Percentiles rank a stretch among this genome's conserved stretches.
phyloP scores from a whole-genome alignment of 2,888 invertebrate species.

The Aleiodes testaceus region DNA sequence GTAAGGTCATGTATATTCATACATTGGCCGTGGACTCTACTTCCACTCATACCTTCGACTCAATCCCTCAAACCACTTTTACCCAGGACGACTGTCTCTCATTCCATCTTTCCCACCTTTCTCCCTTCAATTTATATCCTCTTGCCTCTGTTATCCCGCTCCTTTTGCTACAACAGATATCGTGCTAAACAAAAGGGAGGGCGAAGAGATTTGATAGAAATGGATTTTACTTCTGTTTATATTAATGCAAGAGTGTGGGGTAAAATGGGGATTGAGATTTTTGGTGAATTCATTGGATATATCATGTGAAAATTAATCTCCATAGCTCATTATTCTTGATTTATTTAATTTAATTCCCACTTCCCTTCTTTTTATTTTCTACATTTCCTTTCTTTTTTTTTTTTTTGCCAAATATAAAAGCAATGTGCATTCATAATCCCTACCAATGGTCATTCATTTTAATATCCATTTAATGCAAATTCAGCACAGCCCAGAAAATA shows the following conservation, averaged over 20 bases:
- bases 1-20: conserved; percentile 73
- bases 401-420: conserved; percentile 30
- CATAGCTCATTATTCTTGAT: conserved; percentile 70
- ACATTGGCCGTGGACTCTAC: conserved; percentile 64
- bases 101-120: conserved; percentile 39
- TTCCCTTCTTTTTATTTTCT: conserved; percentile 6
- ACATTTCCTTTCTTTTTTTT: conserved; percentile 2
- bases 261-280: no score
- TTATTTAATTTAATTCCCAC: conserved; percentile 55
- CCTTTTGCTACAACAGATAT: conserved; percentile 55
- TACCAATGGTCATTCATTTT: conserved; percentile 72
- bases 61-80: conserved; percentile 32
- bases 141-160: conserved; percentile 59
- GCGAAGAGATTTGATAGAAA: conserved; percentile 54
- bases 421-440: conserved; percentile 68
- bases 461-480: conserved; percentile 72
- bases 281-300: conserved; percentile 63
- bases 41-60: conserved; percentile 46
- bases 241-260: no score
- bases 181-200: conserved; percentile 37
- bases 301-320: conserved; percentile 68
- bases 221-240: conserved; percentile 64
- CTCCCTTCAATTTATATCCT: conserved; percentile 72
- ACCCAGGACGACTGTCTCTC: conserved; percentile 41
- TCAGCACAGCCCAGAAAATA: conserved; percentile 50